Conservation (phyloP, 1,140 invertebrate species). For the Maconellicoccus hirsutus region DNA sequence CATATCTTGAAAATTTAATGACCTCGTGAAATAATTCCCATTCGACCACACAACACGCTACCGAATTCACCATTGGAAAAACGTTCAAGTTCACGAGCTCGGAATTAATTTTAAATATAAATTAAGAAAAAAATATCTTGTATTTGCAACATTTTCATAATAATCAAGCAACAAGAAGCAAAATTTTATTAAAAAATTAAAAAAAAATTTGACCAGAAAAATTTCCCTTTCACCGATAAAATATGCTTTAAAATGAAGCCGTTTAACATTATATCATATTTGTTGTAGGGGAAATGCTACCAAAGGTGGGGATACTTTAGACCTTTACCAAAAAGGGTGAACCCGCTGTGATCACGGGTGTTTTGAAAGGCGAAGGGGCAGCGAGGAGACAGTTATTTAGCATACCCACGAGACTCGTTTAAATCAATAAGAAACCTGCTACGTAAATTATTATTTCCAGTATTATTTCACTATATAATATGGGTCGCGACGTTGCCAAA, state of each 20-base stretch:
- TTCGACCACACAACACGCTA: too few relatives aligned
- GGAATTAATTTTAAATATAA: too few relatives aligned
- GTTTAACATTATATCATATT: slow-evolving; percentile 10
- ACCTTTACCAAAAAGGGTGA: slow-evolving; percentile 16
- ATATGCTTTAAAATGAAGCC: not conserved
- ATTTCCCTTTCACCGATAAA: too few relatives aligned
- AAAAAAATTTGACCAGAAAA: too few relatives aligned
- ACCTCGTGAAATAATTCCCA: too few relatives aligned
- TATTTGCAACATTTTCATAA: too few relatives aligned
- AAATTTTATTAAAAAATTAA: too few relatives aligned
- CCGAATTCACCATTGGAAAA: too few relatives aligned
- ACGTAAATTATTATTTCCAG: slow-evolving; percentile 21
- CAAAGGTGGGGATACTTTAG: not conserved
- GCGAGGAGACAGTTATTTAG: slow-evolving; percentile 19
- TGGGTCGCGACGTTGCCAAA: slow-evolving; percentile 15
- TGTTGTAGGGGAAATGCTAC: not conserved
- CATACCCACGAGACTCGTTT: slow-evolving; percentile 21
- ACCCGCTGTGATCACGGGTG: slow-evolving; percentile 4
- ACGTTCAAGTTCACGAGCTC: too few relatives aligned
- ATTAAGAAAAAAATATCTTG: too few relatives aligned
- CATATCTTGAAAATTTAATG: too few relatives aligned
- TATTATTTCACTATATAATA: slow-evolving; percentile 20
- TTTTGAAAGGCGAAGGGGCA: slow-evolving; percentile 7
- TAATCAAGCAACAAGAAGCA: too few relatives aligned
- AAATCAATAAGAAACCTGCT: slow-evolving; percentile 21